A percentile compares a stretch with the other conserved stretches of the same genome.
Conservation (phyloP, 2,888 invertebrate genomes). For the Dolichopus griseipennis region DNA sequence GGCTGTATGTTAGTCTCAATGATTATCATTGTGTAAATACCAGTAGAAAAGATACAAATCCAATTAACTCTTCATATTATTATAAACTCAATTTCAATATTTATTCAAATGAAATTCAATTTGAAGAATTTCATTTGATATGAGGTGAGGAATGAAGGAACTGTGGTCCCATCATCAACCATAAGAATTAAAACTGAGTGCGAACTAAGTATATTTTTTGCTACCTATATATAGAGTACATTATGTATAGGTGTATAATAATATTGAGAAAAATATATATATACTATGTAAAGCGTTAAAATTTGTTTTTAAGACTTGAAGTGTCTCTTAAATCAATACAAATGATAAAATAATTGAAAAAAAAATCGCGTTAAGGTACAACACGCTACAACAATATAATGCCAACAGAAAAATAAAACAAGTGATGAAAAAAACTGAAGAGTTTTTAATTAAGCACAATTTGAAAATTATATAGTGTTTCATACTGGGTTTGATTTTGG, state of each 20-base stretch:
- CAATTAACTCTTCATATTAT: neutral
- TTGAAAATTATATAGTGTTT: too few species aligned
- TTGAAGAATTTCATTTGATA: too few species aligned
- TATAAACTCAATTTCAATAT: neutral
- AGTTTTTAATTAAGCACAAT: too few species aligned
- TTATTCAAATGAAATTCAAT: neutral
- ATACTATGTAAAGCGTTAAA: neutral
- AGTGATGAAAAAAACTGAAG: too few species aligned
- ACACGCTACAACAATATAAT: neutral
- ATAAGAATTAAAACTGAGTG: neutral
- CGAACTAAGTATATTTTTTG: too few species aligned
- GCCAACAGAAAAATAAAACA: too few species aligned
- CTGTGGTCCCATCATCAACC: neutral
- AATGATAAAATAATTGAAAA: constrained; percentile 1
- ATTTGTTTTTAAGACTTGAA: neutral
- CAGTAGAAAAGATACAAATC: neutral
- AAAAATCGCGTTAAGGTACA: neutral
- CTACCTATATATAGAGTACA: too few species aligned
- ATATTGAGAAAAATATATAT: too few species aligned
- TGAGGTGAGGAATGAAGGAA: too few species aligned
- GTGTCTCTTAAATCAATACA: constrained; percentile 4
- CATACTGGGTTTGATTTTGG: too few species aligned
- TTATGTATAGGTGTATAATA: too few species aligned
- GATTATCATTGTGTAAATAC: neutral
- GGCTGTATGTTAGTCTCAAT: neutral